Percentiles rank a stretch among this genome's conserved stretches.
Evolutionary conservation across 1,140 invertebrate species (phyloP).

Genomic region (Adelges cooleyi): DNA sequence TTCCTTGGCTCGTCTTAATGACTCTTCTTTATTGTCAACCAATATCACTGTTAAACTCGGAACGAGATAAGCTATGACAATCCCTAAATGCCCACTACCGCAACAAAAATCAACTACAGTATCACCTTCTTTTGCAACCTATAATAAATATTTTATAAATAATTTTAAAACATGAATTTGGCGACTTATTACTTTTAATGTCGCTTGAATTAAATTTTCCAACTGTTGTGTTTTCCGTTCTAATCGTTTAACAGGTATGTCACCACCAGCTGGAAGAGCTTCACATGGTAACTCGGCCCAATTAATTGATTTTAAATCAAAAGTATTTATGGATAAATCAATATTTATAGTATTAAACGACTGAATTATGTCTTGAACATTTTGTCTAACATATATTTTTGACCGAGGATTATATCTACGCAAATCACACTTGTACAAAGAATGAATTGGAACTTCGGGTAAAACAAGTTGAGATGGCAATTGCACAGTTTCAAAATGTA

Average conservation of each 20-base stretch:
- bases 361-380: conserved; percentile 45
- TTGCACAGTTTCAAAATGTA: conserved; percentile 30
- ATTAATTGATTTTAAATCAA: conserved; percentile 41
- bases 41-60: conserved; percentile 65
- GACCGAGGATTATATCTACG: conserved; percentile 60
- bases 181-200: conserved; percentile 42
- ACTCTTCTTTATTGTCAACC: conserved; percentile 87
- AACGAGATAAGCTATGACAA: conserved; percentile 67
- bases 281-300: conserved; percentile 56
- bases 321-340: conserved; percentile 35
- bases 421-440: conserved; percentile 68
- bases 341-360: conserved; percentile 19
- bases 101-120: conserved; percentile 89
- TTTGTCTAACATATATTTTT: conserved; percentile 59
- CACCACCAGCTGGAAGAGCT: conserved; percentile 64
- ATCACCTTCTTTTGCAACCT: conserved; percentile 36
- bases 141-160: conserved; percentile 16
- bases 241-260: conserved; percentile 60
- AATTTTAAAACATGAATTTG: not conserved
- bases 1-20: conserved; percentile 58
- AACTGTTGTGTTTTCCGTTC: conserved; percentile 77
- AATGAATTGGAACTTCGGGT: conserved; percentile 44
- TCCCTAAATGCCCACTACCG: conserved; percentile 83
- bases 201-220: conserved; percentile 72
- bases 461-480: conserved; percentile 24